These are phyloP conservation scores for Zootermopsis nevadensis DNA, from an alignment of 2,888 invertebrate genomes.

Conservation along the genomic window DNA sequence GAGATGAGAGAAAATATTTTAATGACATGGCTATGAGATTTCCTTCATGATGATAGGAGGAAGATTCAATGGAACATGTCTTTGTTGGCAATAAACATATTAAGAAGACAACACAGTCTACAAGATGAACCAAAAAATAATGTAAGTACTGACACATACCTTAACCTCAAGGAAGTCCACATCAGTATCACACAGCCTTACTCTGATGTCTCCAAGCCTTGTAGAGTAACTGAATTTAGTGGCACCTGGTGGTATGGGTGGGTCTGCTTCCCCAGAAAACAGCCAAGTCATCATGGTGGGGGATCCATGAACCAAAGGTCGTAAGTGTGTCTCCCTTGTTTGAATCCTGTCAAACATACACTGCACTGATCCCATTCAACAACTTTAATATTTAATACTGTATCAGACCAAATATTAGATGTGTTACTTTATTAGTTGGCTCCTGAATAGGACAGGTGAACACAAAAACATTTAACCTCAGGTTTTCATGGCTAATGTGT, in stretches of 20 bases:
- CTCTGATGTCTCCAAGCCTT: slow-evolving; percentile 71
- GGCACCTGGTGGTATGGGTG: slow-evolving; percentile 80
- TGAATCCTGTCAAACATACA: slow-evolving; percentile 53
- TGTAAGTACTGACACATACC: slow-evolving; percentile 59
- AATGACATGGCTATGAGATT: no score
- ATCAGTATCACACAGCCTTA: slow-evolving; percentile 78
- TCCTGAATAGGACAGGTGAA: no score
- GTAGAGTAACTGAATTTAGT: slow-evolving; percentile 80
- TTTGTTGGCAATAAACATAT: neutral
- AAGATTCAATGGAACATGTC: neutral
- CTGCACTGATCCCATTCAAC: no score
- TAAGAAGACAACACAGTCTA: neutral
- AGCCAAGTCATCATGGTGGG: slow-evolving; percentile 45
- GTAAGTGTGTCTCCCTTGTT: slow-evolving; percentile 54
- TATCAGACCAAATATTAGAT: no score
- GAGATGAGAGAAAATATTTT: no score
- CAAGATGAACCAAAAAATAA: neutral
- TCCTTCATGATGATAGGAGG: no score
- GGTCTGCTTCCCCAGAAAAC: slow-evolving; percentile 62
- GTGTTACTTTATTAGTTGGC: no score
- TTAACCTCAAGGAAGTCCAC: slow-evolving; percentile 76
- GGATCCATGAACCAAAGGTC: slow-evolving; percentile 23
- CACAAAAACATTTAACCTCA: no score
- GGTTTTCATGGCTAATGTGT: no score
- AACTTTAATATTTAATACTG: no score